Evolutionary conservation across 2,888 invertebrate genomes (phyloP).

Genomic region (Magallana nippona): DNA sequence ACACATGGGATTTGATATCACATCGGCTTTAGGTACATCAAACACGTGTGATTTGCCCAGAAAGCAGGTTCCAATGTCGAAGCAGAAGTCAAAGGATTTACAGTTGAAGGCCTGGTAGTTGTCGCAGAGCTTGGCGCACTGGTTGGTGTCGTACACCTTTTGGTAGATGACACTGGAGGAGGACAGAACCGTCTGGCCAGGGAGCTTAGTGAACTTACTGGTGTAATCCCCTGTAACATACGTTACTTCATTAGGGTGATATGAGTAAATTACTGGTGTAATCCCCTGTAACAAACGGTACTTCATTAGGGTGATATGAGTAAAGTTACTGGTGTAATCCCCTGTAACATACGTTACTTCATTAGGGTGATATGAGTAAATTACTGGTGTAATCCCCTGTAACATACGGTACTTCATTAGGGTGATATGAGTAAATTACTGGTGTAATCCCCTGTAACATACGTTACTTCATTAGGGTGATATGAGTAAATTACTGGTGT

Average conservation of each 20-base stretch:
- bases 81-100: slow-evolving; percentile 72
- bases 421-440: too few species aligned
- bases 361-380: too few species aligned
- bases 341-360: too few species aligned
- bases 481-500: too few species aligned
- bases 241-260: not conserved
- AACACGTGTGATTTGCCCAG: slow-evolving; percentile 66
- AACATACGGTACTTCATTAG: too few species aligned
- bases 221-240: slow-evolving; percentile 62
- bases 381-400: too few species aligned
- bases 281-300: not conserved
- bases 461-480: too few species aligned
- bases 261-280: not conserved
- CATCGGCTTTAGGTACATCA: slow-evolving; percentile 63
- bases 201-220: slow-evolving; percentile 57
- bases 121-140: slow-evolving; percentile 68
- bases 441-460: too few species aligned
- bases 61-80: slow-evolving; percentile 66
- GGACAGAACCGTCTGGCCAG: slow-evolving; percentile 65
- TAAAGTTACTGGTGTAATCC: too few species aligned
- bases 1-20: slow-evolving; percentile 62
- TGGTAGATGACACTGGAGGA: slow-evolving; percentile 67
- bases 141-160: slow-evolving; percentile 62
- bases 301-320: too few species aligned
- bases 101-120: slow-evolving; percentile 68